Evolutionary conservation across 2,797 vertebrate genomes (phyloP).

Genomic region (Scomberomorus guttatus): DNA sequence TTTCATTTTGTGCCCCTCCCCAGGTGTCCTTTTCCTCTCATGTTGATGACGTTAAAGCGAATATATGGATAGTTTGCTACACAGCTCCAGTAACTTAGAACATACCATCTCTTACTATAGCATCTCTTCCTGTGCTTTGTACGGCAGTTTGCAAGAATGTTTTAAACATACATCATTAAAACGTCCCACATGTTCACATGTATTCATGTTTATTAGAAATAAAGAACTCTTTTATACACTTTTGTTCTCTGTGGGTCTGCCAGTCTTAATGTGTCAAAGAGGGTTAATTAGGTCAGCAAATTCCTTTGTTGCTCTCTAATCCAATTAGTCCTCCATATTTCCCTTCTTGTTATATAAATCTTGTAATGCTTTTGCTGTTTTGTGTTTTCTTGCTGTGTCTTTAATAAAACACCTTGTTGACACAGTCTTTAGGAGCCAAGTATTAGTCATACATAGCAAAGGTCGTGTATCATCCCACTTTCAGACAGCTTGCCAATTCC

Average conservation of each 20-base stretch:
- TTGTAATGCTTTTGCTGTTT: constrained; percentile 56
- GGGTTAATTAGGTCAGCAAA: constrained; percentile 21
- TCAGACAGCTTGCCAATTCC: constrained; percentile 69
- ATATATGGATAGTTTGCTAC: constrained; percentile 73
- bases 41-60: constrained; percentile 66
- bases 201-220: constrained; percentile 86
- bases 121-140: constrained; percentile 71
- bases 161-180: constrained; percentile 73
- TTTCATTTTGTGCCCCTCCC: constrained; percentile 66
- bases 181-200: constrained; percentile 70
- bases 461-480: constrained; percentile 70
- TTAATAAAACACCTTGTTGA: constrained; percentile 78
- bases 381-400: constrained; percentile 65
- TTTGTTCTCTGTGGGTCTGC: constrained; percentile 42
- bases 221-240: constrained; percentile 84
- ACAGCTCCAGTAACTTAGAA: constrained; percentile 60
- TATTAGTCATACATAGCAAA: constrained; percentile 72
- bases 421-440: constrained; percentile 66
- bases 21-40: constrained; percentile 66
- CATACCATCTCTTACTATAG: constrained; percentile 50
- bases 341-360: constrained; percentile 52
- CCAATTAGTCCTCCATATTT: constrained; percentile 53
- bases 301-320: constrained; percentile 54
- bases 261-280: constrained; percentile 34
- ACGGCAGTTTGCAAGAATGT: constrained; percentile 79